Evolutionary conservation across 2,888 invertebrate genomes (phyloP).

Genomic region (Cordilura impudica): DNA sequence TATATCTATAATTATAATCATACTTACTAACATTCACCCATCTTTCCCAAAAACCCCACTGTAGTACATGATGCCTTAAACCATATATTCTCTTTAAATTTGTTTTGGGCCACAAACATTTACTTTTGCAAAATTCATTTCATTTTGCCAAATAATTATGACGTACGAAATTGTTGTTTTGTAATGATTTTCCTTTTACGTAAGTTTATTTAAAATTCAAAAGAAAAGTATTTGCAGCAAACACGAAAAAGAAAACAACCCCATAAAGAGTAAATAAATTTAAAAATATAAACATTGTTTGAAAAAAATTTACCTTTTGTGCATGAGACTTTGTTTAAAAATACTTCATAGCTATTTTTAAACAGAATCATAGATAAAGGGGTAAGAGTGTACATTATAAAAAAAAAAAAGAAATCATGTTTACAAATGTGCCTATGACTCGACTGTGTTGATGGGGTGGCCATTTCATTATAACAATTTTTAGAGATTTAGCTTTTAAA

Average conservation of each 20-base stretch:
- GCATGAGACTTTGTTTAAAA: neutral
- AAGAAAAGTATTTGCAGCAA: neutral
- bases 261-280: slow-evolving; percentile 12
- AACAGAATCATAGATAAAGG: neutral
- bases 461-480: too few species aligned
- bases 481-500: too few species aligned
- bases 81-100: too few species aligned
- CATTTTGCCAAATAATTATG: neutral
- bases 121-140: neutral
- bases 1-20: too few species aligned
- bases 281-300: slow-evolving; percentile 3
- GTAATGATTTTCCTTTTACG: neutral
- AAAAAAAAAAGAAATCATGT: neutral
- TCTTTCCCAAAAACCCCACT: too few species aligned
- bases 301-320: neutral
- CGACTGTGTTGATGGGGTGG: too few species aligned
- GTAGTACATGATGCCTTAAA: too few species aligned
- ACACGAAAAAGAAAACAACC: neutral
- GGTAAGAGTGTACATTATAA: too few species aligned
- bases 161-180: neutral
- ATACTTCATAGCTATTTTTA: slow-evolving; percentile 32
- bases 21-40: too few species aligned
- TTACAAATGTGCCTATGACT: neutral
- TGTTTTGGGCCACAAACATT: neutral
- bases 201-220: neutral